Evolutionary conservation across 92 coral and sea anemone species (phyloP).

Genomic region (Siderastrea radians): DNA sequence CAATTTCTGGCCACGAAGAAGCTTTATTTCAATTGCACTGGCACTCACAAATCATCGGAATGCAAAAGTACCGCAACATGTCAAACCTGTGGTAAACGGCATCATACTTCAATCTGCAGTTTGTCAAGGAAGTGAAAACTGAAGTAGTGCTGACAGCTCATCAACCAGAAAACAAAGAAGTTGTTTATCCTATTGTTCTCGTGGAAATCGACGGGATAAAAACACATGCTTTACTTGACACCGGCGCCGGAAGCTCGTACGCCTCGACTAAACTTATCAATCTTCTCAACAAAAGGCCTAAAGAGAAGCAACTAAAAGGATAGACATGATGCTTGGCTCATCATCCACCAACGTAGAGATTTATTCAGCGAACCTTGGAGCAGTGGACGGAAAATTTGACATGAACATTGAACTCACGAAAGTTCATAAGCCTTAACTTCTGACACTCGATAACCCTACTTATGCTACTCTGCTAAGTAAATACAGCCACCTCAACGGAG

Average conservation of each 20-base stretch:
- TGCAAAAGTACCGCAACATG: slow-evolving; percentile 63
- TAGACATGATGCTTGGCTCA: slow-evolving; percentile 44
- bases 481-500: slow-evolving; percentile 45
- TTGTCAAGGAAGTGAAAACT: slow-evolving; percentile 14
- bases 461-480: slow-evolving; percentile 34
- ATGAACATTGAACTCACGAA: slow-evolving; percentile 43
- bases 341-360: slow-evolving; percentile 44
- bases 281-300: slow-evolving; percentile 32
- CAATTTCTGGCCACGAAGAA: slow-evolving; percentile 31
- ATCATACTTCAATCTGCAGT: slow-evolving; percentile 49
- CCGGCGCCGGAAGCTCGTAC: slow-evolving; percentile 38
- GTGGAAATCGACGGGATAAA: slow-evolving; percentile 46
- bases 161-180: slow-evolving; percentile 16
- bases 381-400: slow-evolving; percentile 13
- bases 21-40: slow-evolving; percentile 59
- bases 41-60: slow-evolving; percentile 27
- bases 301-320: slow-evolving; percentile 19
- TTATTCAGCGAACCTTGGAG: slow-evolving; percentile 36
- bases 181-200: slow-evolving; percentile 28
- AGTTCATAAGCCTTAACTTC: slow-evolving; percentile 50
- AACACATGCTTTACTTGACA: slow-evolving; percentile 32
- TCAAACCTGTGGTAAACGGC: slow-evolving; percentile 22
- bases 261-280: slow-evolving; percentile 30
- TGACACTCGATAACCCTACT: slow-evolving; percentile 46
- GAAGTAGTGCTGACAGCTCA: slow-evolving; percentile 34